Percentiles rank a stretch among this genome's conserved stretches.
Evolutionary conservation across 2,113 vertebrate genomes (phyloP).

Genomic region (Microtus ochrogaster): DNA sequence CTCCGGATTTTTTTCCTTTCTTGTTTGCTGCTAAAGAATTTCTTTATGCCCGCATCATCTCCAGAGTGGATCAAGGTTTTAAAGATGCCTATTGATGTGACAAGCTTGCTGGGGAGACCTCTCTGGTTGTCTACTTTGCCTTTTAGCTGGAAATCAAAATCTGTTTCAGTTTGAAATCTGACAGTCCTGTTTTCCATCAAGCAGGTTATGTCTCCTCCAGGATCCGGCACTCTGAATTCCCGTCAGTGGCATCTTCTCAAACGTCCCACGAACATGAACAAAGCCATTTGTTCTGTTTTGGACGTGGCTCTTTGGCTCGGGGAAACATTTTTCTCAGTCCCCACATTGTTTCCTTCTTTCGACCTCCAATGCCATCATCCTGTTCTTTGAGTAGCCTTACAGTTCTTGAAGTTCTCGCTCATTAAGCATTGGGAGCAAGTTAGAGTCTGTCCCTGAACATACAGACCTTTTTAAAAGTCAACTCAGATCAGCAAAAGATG

Average conservation of each 20-base stretch:
- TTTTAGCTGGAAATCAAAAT: slow-evolving; percentile 49
- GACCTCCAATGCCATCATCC: neutral
- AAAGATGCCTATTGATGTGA: slow-evolving; percentile 36
- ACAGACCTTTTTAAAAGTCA: neutral
- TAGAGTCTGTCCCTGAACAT: neutral
- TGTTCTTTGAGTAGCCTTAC: neutral
- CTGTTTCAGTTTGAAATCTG: slow-evolving; percentile 7
- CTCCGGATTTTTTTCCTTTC: slow-evolving; percentile 55
- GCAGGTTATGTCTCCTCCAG: neutral
- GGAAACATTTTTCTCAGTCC: neutral
- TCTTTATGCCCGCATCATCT: slow-evolving; percentile 30
- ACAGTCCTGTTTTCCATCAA: neutral
- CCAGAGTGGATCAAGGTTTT: slow-evolving; percentile 19
- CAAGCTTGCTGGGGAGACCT: slow-evolving; percentile 30
- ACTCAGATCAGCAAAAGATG: neutral
- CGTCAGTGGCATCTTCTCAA: neutral
- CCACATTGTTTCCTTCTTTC: neutral
- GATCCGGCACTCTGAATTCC: neutral
- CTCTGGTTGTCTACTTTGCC: slow-evolving; percentile 6
- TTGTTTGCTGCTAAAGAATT: slow-evolving; percentile 41
- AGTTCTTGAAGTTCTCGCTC: neutral
- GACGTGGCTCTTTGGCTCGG: neutral
- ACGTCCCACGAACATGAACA: neutral
- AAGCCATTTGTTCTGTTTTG: slow-evolving; percentile 17
- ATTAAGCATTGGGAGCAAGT: neutral